These are phyloP conservation scores for Zaprionus vittiger DNA, from an alignment of 1,140 invertebrate species.

Conservation along the genomic window DNA sequence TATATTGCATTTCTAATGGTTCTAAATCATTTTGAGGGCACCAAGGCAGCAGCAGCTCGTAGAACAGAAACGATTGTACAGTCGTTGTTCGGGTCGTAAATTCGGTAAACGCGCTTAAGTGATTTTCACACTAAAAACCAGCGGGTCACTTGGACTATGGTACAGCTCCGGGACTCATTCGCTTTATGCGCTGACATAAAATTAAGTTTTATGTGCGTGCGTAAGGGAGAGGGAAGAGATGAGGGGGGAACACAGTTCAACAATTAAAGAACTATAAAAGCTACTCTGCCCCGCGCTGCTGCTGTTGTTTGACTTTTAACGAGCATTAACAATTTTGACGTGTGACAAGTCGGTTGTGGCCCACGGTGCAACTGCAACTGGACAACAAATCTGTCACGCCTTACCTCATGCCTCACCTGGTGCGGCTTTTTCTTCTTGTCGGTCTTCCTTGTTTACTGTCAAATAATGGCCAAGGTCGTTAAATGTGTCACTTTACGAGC, in stretches of 20 bases:
- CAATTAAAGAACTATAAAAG: constrained; percentile 80
- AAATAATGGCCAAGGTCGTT: constrained; percentile 68
- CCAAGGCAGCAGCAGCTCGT: constrained; percentile 42
- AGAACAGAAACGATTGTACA: constrained; percentile 61
- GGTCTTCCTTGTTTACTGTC: constrained; percentile 68
- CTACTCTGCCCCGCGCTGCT: constrained; percentile 45
- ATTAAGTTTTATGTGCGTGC: constrained; percentile 70
- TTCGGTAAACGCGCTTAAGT: constrained; percentile 75
- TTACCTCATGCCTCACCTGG: constrained; percentile 47
- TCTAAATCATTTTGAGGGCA: constrained; percentile 62
- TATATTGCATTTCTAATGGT: constrained; percentile 33
- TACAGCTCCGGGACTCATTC: background rate
- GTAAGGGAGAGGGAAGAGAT: background rate
- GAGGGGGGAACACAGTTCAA: constrained; percentile 69
- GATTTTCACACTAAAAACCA: constrained; percentile 77
- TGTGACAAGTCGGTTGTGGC: constrained; percentile 55
- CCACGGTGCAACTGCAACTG: constrained; percentile 47
- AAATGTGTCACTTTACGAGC: constrained; percentile 58
- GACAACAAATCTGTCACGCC: constrained; percentile 65
- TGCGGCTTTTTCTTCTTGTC: constrained; percentile 5
- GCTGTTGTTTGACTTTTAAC: constrained; percentile 48
- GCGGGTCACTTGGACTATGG: constrained; percentile 61
- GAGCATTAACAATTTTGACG: constrained; percentile 73
- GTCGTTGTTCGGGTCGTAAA: constrained; percentile 70
- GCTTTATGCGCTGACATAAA: constrained; percentile 58